Base-by-base conservation (phyloP, 2,797 vertebrate genomes). In the Tragopan temminckii region DNA sequence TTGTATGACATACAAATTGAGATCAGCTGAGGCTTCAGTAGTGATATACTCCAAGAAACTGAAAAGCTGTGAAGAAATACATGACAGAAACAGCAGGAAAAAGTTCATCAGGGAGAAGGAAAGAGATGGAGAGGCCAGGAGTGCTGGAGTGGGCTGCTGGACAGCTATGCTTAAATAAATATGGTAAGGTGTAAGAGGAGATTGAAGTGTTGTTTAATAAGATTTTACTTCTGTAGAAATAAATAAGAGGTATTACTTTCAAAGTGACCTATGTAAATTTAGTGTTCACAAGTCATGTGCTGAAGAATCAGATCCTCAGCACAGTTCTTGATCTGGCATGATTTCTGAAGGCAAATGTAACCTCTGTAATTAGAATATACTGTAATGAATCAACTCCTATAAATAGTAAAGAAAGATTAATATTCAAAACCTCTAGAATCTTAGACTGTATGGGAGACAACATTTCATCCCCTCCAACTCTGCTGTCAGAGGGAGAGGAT, bases 1-100 rank as follows among this genome's bases (percentile, higher is more conserved):
- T 78, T 93, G 68, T 94, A 58, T 90, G 82, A 81, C 35, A 46
- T 52, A 72, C 77, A 94, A 94, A 96, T 92, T 91, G 77, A 94
- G 77, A 80, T 95, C 93, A 95, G 83, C 77, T 93, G 94, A 86
- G 88, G 33, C 45, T 71, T 68, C 61, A 67, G 0, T 5, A 76
- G 36, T 10, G 35, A 5, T 58, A 48, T 35, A 16, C 69, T 75
- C 80, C 80, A 83, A 89, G 79, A 63, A 87, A 53, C 46, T 55
- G 35, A 89, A 80, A 52, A 18, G 24, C 20, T 76, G 17, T 33
- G 48, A 63, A 68, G 74, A 85, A 90, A 74, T 33, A 38, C 16
- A 27, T 3, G 5, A 43, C 18, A 75, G 66, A 80, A 90, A 68
- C 31, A 85, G 43, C 63, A 81, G 59, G 69, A 33, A 74, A 67